Base-by-base conservation (phyloP, 2,888 invertebrate genomes). In the Conistra vaccinii region DNA sequence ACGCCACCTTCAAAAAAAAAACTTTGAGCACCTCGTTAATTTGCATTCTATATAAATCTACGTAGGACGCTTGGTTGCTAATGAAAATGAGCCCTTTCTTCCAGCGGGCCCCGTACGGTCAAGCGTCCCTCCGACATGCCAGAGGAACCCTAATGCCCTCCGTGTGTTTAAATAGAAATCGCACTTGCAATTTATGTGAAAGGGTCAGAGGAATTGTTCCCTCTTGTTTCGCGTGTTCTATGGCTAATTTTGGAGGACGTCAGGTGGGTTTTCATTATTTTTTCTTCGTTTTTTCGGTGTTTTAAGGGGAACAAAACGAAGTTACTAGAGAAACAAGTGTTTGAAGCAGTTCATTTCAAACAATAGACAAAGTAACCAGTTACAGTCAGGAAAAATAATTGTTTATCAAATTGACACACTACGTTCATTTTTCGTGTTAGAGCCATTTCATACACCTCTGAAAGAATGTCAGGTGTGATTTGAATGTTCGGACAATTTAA, bases 41-140 rank as follows among this genome's bases (percentile, higher is more conserved):
- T 87, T 85, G 86, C 88, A 88, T 89, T 89, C 85, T 92, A 91
- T 93, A 94, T 94, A 94, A 93, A 94, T 94, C 92, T 94, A 94
- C 91, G 90, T 92, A 92, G 77, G 88, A 91, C 91, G 92, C 92
- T 91, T 91, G 92, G 92, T 92, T 92, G 93, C 93, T 96, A 96
- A 96, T 96, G 96, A 96, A 96, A 96, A 95, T 94, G 95, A 95
- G 95, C 96, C 95, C 95, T 95, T 95, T 96, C 95, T 95, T 95
- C 94, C 89, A 86, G 76, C 83, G 88, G 88, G 86, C 88, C 87
- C 85, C 83, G 83, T 78, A 89, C 91, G 94, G 95, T 94, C 94
- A 94, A 93, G 91, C 91, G 85, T 88, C 91, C 92, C 91, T 90
- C 89, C 89, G 86, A 89, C 91, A 90, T 91, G 88, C 91, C 92